Evolutionary conservation across 2,888 invertebrate genomes (phyloP), one percentile per base, ranked within the genome.

Genomic region (Pocota personata): DNA sequence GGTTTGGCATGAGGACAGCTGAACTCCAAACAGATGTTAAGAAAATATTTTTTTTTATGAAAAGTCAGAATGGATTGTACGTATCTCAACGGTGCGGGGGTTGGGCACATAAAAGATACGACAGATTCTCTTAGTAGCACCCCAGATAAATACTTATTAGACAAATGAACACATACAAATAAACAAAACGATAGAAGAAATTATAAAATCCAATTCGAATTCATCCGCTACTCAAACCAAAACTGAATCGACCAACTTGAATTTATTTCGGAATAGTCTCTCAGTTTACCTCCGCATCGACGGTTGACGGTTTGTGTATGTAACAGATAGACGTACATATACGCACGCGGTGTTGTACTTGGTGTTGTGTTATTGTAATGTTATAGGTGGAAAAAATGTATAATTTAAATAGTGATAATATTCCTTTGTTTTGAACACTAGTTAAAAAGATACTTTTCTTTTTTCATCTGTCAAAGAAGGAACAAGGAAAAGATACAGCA

Each of bases 251-350:
- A 55, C 46, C 50, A 37, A 75, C 69, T 66, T 69, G 75, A 79
- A 84, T 79, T 64, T 75, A 58, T 71, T 57, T 79, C 43, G 24
- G 69, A 75, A 66, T 69, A 84, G 84, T 84, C 84, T 84, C 80
- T 71, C 75, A 76, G 69, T 84, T 76, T 75, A 84, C 69, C 64
- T 84, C 75, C 58, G 64, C 71, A 75, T 76, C 43, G 52, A 71
- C 79, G 84, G 84, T 84, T 71, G 69, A 60, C 60, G 52, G 71
- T 48, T 32, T 48, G 58, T 50, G 58, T 52, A 24, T 4, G 4
- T 24, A 24, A 4, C 24, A 24, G 24, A 24, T 24, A 24, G 24
- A 24, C 24, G 46, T 48, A 37, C 24, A 64, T 24, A 60, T 8
- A 40, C 19, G 37, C 52, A 78, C 52, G 52, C 64, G 64, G 69